A percentile compares a stretch with the other conserved stretches of the same genome.
These are phyloP conservation scores for Amblyjoppa fuscipennis DNA, from an alignment of 2,888 invertebrate genomes.

Conservation along the genomic window DNA sequence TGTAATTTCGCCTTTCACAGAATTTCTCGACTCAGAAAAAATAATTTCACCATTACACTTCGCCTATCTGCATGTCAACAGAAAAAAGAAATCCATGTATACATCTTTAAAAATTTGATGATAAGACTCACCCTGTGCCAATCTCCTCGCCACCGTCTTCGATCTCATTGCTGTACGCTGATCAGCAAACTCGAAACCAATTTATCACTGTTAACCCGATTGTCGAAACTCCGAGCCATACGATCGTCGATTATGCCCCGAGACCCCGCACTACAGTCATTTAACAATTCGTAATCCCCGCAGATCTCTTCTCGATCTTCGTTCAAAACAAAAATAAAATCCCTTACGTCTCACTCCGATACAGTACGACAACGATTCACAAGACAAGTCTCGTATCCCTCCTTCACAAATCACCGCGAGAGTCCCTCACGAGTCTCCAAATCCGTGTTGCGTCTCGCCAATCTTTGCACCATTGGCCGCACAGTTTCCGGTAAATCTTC, in stretches of 20 bases:
- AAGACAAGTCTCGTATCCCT: not conserved
- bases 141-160: slow-evolving; percentile 90
- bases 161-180: slow-evolving; percentile 88
- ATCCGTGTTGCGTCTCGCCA: not conserved
- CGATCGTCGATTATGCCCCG: slow-evolving; percentile 69
- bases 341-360: not conserved
- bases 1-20: not conserved
- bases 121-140: slow-evolving; percentile 88
- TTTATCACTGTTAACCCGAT: slow-evolving; percentile 80
- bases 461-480: slow-evolving; percentile 19
- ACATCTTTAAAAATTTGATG: not conserved
- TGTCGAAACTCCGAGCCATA: slow-evolving; percentile 82
- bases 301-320: not conserved
- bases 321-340: not conserved
- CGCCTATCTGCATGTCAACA: not conserved
- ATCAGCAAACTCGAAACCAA: slow-evolving; percentile 76
- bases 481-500: slow-evolving; percentile 58
- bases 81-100: slow-evolving; percentile 10
- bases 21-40: not conserved
- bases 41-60: not conserved
- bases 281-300: not conserved
- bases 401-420: not conserved
- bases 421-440: slow-evolving; percentile 11
- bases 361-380: not conserved
- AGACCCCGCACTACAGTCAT: slow-evolving; percentile 48